A percentile compares a stretch with the other conserved stretches of the same genome.
These are phyloP conservation scores for Teleiodes luculella DNA, from an alignment of 2,888 invertebrate species.

Conservation along the genomic window DNA sequence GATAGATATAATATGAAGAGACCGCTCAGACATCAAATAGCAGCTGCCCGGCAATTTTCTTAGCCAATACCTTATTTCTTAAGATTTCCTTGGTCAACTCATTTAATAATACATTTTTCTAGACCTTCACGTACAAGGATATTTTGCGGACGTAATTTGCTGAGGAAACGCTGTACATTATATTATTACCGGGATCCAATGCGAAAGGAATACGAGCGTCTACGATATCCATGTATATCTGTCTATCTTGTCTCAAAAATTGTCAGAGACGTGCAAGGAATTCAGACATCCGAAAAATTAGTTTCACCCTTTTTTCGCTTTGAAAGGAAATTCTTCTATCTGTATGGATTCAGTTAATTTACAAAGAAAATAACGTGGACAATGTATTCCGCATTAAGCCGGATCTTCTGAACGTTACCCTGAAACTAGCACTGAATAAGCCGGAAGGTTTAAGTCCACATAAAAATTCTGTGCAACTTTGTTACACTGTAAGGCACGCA, in stretches of 20 bases:
- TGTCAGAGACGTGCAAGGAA: constrained; percentile 4
- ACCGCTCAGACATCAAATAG: no score
- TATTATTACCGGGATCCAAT: constrained; percentile 1
- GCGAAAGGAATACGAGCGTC: background rate
- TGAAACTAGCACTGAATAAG: constrained; percentile 8
- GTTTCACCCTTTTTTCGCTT: constrained; percentile 1
- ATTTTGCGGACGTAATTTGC: constrained; percentile 1
- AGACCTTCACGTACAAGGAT: constrained; percentile 1
- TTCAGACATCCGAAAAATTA: background rate
- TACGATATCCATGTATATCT: background rate
- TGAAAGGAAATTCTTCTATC: background rate
- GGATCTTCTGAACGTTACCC: background rate
- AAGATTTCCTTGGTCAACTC: background rate
- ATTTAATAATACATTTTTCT: background rate
- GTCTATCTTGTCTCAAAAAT: background rate
- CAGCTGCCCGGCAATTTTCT: background rate
- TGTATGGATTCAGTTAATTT: background rate
- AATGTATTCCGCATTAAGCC: background rate
- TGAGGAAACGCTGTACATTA: constrained; percentile 2
- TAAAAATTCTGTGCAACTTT: constrained; percentile 4
- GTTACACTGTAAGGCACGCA: constrained; percentile 5
- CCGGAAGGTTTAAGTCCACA: constrained; percentile 2
- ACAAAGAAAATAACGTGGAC: background rate
- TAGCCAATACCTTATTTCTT: background rate
- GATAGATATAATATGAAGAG: no score